Conservation (phyloP, 1,140 invertebrate genomes). For the Caenorhabditis latens region DNA sequence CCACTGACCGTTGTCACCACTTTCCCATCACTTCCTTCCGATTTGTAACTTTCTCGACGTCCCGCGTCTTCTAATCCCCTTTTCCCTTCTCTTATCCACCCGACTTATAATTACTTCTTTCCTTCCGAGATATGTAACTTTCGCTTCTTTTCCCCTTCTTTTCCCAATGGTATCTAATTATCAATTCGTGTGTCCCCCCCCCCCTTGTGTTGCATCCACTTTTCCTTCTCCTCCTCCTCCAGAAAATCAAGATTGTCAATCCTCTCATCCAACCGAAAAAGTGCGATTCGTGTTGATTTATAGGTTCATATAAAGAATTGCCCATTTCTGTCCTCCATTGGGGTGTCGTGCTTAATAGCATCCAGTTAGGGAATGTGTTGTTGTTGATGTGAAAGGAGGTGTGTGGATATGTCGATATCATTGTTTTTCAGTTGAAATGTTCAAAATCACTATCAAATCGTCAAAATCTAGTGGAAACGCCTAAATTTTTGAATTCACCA, state of each 20-base stretch:
- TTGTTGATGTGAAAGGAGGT: neutral
- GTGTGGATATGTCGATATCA: too few relatives aligned
- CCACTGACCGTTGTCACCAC: too few relatives aligned
- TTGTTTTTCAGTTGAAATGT: too few relatives aligned
- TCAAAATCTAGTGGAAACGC: too few relatives aligned
- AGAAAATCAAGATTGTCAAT: neutral
- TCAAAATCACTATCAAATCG: too few relatives aligned
- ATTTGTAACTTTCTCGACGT: neutral
- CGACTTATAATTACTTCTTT: conserved; percentile 7
- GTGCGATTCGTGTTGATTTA: conserved; percentile 13
- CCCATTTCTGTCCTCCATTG: neutral
- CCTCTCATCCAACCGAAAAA: neutral
- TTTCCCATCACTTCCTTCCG: neutral
- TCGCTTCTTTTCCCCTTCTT: neutral
- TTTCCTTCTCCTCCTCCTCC: neutral
- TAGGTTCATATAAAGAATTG: conserved; percentile 11
- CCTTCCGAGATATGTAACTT: neutral
- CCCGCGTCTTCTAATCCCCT: too few relatives aligned
- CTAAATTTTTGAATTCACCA: neutral
- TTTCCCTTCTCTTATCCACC: neutral
- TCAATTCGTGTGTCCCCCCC: neutral
- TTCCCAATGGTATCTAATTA: conserved; percentile 2
- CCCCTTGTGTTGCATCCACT: neutral
- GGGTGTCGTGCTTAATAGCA: neutral
- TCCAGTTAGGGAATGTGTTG: neutral